Base-by-base conservation (phyloP, 53 echinoderm and acorn worm genomes). In the Antedon mediterranea region DNA sequence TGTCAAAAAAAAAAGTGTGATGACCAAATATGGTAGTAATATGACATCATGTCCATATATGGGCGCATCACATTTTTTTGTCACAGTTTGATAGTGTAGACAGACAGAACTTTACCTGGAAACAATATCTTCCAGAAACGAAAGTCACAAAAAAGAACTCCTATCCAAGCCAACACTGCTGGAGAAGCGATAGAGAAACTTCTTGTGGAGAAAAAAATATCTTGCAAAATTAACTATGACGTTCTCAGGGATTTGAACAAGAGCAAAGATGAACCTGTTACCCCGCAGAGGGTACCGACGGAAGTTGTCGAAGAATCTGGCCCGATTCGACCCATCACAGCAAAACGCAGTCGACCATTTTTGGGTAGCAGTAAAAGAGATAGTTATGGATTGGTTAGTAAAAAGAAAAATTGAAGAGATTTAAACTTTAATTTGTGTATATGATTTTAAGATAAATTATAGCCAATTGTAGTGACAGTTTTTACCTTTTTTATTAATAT, bases 111-210 rank as follows among this genome's bases (percentile, higher is more conserved):
- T n/a, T n/a, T n/a, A n/a, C n/a, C n/a, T n/a, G n/a, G n/a, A n/a
- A n/a, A n/a, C n/a, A n/a, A n/a, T 27, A 20, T 41, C 15, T 41
- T 32, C 29, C 42, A 95, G 85, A 93, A 84, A 42, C 81, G 86
- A 73, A 91, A 92, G 57, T 79, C 74, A 73, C 81, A 76, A 4
- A 89, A 86, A 79, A 91, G 84, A 78, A 84, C 87, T 3, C 89
- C 83, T 3, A 89, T 85, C 75, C 89, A 89, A 73, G 95, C 97
- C 30, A 95, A 86, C 84, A 84, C 97, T 30, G 97, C 97, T 23
- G 92, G 97, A 7, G 97, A 95, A 75, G 97, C 97, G 41, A 95
- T 95, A 20, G 91, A 95, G 73, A 95, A 95, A 76, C 83, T 95
- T 6, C 34, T 95, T n/a, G 83, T 85, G 31, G 97, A 95, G 82